These are phyloP conservation scores for Athene noctua DNA, from an alignment of 2,113 vertebrate genomes.

Conservation along the genomic window DNA sequence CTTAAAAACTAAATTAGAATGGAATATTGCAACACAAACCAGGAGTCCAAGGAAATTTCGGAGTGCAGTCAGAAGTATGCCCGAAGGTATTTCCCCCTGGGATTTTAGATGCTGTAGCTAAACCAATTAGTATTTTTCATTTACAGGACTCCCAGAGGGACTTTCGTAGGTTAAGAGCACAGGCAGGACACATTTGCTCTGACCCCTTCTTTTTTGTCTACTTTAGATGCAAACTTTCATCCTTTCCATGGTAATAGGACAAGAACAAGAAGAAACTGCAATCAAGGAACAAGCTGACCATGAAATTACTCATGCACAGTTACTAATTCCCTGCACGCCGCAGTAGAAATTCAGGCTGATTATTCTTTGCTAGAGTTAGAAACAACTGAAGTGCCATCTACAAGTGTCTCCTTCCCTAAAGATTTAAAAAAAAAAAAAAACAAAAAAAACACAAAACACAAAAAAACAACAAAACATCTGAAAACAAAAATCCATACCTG, in stretches of 20 bases:
- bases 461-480: no score
- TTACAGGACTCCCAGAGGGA: neutral
- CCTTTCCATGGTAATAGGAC: neutral
- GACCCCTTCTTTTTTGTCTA: neutral
- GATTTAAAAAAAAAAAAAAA: neutral
- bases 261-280: neutral
- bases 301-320: neutral
- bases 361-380: neutral
- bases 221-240: neutral
- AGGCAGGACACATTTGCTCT: neutral
- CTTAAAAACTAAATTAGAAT: neutral
- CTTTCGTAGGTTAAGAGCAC: neutral
- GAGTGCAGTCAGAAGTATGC: neutral
- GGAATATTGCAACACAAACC: neutral
- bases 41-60: neutral
- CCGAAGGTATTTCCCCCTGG: neutral
- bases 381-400: neutral
- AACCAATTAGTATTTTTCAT: neutral
- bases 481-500: neutral
- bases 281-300: neutral
- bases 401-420: neutral
- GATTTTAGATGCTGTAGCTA: neutral
- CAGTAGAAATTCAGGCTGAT: neutral
- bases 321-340: neutral
- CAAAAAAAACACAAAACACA: no score